Conservation (phyloP, 2,888 invertebrate genomes). For the Amphipoea lucens region DNA sequence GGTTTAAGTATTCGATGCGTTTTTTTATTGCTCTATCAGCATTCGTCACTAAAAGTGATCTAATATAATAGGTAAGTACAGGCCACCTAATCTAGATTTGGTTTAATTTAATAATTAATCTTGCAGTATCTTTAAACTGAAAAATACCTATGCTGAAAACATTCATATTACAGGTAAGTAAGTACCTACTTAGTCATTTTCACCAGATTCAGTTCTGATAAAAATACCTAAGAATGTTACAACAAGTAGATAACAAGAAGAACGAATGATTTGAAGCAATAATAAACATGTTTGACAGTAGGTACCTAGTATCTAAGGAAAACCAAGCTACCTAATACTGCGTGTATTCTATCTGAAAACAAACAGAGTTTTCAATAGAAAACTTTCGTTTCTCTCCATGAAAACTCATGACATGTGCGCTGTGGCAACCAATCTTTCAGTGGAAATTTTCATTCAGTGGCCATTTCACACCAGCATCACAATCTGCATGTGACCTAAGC, state of each 20-base stretch:
- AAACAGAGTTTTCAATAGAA: not conserved
- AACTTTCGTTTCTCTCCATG: not conserved
- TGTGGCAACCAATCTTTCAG: not conserved
- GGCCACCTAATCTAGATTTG: not conserved
- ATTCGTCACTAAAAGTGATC: not conserved
- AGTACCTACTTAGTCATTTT: not conserved
- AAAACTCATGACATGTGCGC: not conserved
- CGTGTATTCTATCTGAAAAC: not conserved
- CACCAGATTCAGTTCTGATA: not conserved
- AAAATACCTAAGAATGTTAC: not conserved
- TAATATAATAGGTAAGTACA: not conserved
- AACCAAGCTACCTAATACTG: not conserved
- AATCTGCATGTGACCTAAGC: constrained; percentile 79
- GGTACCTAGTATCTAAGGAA: not conserved
- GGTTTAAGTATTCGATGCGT: not conserved
- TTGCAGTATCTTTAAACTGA: not conserved
- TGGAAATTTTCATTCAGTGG: constrained; percentile 34
- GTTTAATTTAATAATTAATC: not conserved
- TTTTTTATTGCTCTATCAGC: not conserved
- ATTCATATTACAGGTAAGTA: too few relatives aligned
- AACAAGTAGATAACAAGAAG: too few relatives aligned
- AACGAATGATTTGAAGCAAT: not conserved
- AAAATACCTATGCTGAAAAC: not conserved
- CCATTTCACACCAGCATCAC: constrained; percentile 76
- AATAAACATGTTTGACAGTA: not conserved